phyloP scores from a whole-genome alignment of 2,888 invertebrate genomes.

The Agrotis clavis region DNA sequence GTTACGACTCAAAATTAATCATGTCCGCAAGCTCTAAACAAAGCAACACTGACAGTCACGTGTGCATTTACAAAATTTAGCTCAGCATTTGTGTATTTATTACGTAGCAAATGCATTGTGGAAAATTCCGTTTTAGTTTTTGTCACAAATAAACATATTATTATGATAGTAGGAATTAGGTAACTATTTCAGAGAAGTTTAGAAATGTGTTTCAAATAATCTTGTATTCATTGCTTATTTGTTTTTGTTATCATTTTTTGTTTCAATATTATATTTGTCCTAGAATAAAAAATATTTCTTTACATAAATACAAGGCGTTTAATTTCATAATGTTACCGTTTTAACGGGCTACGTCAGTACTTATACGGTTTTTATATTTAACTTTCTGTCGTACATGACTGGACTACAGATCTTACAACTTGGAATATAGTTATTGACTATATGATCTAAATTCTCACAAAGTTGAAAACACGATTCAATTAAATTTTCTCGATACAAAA shows the following conservation, averaged over 20 bases:
- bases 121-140: slow-evolving; percentile 13
- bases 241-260: not conserved
- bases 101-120: slow-evolving; percentile 11
- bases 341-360: too few species aligned
- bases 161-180: too few species aligned
- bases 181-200: not conserved
- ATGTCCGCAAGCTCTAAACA: slow-evolving; percentile 27
- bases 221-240: too few species aligned
- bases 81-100: slow-evolving; percentile 31
- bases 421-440: too few species aligned
- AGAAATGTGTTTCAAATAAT: not conserved
- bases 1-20: slow-evolving; percentile 33
- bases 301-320: not conserved
- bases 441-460: too few species aligned
- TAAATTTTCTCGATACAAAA: too few species aligned
- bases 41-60: slow-evolving; percentile 31
- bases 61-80: slow-evolving; percentile 38
- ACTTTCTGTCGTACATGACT: too few species aligned
- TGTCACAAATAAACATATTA: slow-evolving; percentile 1
- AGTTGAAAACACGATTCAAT: too few species aligned
- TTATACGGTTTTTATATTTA: too few species aligned
- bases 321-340: slow-evolving; percentile 13
- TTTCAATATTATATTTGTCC: too few species aligned
- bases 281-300: not conserved
- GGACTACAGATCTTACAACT: too few species aligned